Evolutionary conservation across 2,888 invertebrate species (phyloP), one percentile per base, ranked within the genome.

Genomic region (Glaucopsyche alexis): DNA sequence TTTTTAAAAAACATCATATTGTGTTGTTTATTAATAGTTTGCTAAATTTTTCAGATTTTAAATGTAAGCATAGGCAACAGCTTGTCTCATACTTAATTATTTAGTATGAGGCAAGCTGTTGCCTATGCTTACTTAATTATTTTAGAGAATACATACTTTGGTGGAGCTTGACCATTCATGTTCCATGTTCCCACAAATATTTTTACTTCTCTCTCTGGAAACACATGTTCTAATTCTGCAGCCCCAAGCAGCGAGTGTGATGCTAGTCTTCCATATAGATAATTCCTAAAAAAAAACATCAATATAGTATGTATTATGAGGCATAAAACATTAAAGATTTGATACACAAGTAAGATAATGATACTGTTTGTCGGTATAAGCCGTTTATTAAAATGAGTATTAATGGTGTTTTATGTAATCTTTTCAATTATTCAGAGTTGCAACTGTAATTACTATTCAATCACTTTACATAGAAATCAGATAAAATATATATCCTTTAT

Each of bases 181-280:
- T 99, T 99, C 98, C 99, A 99, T 40, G 98, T 97, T 7, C 97
- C 98, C 73, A 98, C 96, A 93, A 98, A 98, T 80, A 99, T 95
- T 77, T 95, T 96, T 0, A 98, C 94, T 88, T 97, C 96, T 79
- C 97, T 94, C 81, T 96, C 96, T 1, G 98, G 98, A 81, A 99
- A 95, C 66, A 97, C 96, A 85, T 97, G 95, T 80, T 96, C 96
- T 74, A 99, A 91, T 84, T 99, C 98, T 19, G 95, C 95, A 2
- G 96, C 94, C 0, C 98, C 98, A 66, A 98, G 90, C 64, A 98
- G 87, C 0, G 97, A 96, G 83, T 96, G 96, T 0, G 96, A 95
- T 60, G 97, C 97, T 74, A 97, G 93, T 79, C 96, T 94, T 64
- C 97, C 97, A 84, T 96, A 96, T 4, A 97, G 91, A 85, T 95